Conservation (phyloP, 1,140 invertebrate species). For the Hyles euphorbiae region DNA sequence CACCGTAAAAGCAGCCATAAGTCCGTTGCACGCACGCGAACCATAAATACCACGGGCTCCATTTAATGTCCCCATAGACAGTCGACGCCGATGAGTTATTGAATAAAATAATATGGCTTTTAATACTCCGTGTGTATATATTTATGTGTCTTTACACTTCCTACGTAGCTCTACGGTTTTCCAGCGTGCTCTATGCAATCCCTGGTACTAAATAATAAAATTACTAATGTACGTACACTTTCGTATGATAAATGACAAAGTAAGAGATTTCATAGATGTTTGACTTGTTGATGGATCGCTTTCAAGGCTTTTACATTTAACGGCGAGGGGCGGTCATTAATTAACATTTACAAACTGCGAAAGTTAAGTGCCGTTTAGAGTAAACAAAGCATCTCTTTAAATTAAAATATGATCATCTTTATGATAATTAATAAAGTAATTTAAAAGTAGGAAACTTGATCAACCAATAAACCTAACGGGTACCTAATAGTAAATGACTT, state of each 20-base stretch:
- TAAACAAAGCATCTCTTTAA: background rate
- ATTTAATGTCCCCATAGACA: constrained; percentile 41
- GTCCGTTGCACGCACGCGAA: constrained; percentile 50
- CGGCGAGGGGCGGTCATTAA: constrained; percentile 24
- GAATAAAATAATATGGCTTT: constrained; percentile 29
- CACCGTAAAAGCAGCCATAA: constrained; percentile 56
- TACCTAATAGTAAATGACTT: no score
- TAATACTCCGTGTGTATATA: constrained; percentile 2
- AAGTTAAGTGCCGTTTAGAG: background rate
- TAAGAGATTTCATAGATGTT: constrained; percentile 38
- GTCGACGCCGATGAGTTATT: constrained; percentile 31
- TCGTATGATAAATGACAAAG: constrained; percentile 7
- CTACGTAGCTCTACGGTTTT: no score
- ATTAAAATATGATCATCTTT: no score
- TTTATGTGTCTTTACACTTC: no score
- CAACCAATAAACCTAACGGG: no score
- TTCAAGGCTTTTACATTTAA: constrained; percentile 9
- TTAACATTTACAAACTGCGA: constrained; percentile 13
- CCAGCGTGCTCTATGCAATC: no score
- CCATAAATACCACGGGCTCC: constrained; percentile 40
- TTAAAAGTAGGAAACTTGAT: no score
- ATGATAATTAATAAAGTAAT: no score
- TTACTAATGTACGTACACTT: no score
- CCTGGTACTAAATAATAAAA: no score
- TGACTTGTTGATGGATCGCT: constrained; percentile 41